Evolutionary conservation across 2,113 vertebrate species (phyloP).

Genomic region (human (Homo sapiens)): DNA sequence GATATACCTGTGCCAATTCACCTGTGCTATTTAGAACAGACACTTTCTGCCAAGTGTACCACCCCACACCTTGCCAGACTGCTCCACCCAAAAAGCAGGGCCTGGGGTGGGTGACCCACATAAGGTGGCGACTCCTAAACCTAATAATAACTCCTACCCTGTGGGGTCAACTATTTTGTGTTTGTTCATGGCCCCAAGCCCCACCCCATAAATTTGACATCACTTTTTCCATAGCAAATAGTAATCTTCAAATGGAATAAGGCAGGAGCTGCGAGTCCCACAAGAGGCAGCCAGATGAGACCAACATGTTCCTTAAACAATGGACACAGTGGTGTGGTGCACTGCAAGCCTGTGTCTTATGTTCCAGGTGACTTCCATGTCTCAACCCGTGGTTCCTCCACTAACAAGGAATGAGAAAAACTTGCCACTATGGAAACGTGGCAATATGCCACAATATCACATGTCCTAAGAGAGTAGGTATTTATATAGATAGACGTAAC

Average conservation of each 20-base stretch:
- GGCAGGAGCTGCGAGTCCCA: conserved; percentile 23
- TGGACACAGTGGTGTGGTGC: not conserved
- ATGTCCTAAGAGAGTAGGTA: not conserved
- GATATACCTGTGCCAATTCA: not conserved
- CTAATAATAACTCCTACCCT: conserved; percentile 24
- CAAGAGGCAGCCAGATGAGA: conserved; percentile 50
- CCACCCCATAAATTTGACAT: conserved; percentile 47
- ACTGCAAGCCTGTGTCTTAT: not conserved
- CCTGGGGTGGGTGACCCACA: not conserved
- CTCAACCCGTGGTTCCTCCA: not conserved
- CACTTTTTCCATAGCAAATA: conserved; percentile 61
- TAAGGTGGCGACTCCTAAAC: not conserved
- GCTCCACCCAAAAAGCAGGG: not conserved
- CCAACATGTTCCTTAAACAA: conserved; percentile 41
- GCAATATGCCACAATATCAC: not conserved
- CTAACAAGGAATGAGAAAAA: not conserved
- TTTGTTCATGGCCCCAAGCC: not conserved
- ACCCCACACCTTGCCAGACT: not conserved
- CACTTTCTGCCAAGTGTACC: not conserved
- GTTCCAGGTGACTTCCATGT: conserved; percentile 45
- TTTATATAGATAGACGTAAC: not conserved
- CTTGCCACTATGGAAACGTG: not conserved
- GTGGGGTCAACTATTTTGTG: conserved; percentile 3
- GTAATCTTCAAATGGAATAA: conserved; percentile 57
- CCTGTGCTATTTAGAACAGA: not conserved